Evolutionary conservation across 1,140 invertebrate species (phyloP).

Genomic region (Eubasilissa regina): DNA sequence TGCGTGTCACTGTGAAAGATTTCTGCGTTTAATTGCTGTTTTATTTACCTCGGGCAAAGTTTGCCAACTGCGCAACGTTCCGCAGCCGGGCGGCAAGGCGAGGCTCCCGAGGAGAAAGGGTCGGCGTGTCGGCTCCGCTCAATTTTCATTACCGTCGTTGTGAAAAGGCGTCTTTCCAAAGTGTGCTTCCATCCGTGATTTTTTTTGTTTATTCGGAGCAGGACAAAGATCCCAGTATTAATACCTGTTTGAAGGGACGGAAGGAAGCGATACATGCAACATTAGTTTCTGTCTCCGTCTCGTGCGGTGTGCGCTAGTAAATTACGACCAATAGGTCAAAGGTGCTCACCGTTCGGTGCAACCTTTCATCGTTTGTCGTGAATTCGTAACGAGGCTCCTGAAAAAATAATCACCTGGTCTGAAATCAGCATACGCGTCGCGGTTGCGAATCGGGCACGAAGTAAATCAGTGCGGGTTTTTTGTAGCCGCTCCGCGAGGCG

Average conservation of each 20-base stretch:
- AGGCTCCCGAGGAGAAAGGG: constrained; percentile 16
- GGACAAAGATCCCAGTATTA: constrained; percentile 25
- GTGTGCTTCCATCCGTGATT: background rate
- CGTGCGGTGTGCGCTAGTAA: no score
- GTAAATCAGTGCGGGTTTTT: constrained; percentile 3
- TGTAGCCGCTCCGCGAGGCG: background rate
- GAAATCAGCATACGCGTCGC: background rate
- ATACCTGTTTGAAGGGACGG: constrained; percentile 40
- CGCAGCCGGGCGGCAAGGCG: background rate
- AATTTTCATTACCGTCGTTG: no score
- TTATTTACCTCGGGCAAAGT: constrained; percentile 20
- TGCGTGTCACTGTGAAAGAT: constrained; percentile 12
- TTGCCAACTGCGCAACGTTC: background rate
- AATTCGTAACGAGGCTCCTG: no score
- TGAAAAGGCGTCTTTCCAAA: background rate
- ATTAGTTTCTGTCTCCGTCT: constrained; percentile 1
- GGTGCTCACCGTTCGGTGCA: no score
- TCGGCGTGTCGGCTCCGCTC: background rate
- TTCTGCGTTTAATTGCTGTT: constrained; percentile 6
- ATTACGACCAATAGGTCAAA: no score
- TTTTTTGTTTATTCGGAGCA: constrained; percentile 1
- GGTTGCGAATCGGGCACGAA: background rate
- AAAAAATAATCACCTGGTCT: no score
- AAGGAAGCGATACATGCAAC: constrained; percentile 5
- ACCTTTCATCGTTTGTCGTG: no score